phyloP scores from a whole-genome alignment of 1,140 invertebrate genomes.

The honey bee (Apis mellifera) region Amel_HAv3.1 CM009935.2:9134501-9135000 shows the following conservation, averaged over 20 bases:
- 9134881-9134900: constrained; percentile 56
- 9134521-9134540: neutral
- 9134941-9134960: constrained; percentile 16
- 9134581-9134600: too few relatives aligned
- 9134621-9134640: too few relatives aligned
- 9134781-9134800: neutral
- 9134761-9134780: neutral
- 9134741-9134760: neutral
- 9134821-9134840: neutral
- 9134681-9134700: too few relatives aligned
- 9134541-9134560: too few relatives aligned
- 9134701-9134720: neutral
- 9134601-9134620: too few relatives aligned
- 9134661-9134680: neutral
- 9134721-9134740: too few relatives aligned
- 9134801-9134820: constrained; percentile 20
- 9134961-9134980: constrained; percentile 39
- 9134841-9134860: neutral
- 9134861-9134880: constrained; percentile 63
- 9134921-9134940: constrained; percentile 69
- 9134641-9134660: neutral
- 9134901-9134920: constrained; percentile 43
- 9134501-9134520: neutral
- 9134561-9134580: too few relatives aligned
- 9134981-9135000: constrained; percentile 69